Evolutionary conservation across 2,888 invertebrate genomes (phyloP).

Genomic region (Cephonodes hylas): DNA sequence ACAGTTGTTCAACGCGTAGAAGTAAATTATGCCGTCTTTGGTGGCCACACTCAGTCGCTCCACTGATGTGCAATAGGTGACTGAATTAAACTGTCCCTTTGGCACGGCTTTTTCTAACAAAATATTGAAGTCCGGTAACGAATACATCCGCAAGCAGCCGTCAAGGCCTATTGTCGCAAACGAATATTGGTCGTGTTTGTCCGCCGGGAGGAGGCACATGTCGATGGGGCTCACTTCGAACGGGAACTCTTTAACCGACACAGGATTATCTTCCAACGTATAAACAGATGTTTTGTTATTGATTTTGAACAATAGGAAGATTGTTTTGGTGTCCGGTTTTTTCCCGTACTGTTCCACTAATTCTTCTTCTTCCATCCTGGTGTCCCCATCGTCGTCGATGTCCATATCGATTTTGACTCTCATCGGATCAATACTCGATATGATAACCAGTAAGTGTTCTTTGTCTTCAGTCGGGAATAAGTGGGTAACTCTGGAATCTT

Average conservation of each 20-base stretch:
- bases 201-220: conserved; percentile 84
- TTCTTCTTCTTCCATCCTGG: conserved; percentile 73
- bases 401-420: conserved; percentile 54
- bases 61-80: conserved; percentile 92
- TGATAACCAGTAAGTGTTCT: conserved; percentile 83
- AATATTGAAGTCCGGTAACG: conserved; percentile 85
- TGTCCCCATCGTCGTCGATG: conserved; percentile 60
- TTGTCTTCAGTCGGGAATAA: conserved; percentile 86
- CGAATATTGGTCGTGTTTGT: conserved; percentile 78
- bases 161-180: conserved; percentile 88
- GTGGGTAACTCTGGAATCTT: conserved; percentile 81
- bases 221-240: conserved; percentile 85
- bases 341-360: conserved; percentile 47
- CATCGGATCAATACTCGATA: conserved; percentile 66
- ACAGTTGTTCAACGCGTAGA: conserved; percentile 87
- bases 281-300: conserved; percentile 61
- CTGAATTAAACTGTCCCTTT: conserved; percentile 88
- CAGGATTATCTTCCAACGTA: conserved; percentile 81
- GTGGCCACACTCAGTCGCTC: conserved; percentile 93
- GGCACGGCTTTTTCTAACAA: conserved; percentile 85
- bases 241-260: conserved; percentile 82
- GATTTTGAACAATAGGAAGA: conserved; percentile 66
- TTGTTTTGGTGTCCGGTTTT: conserved; percentile 58
- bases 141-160: conserved; percentile 87
- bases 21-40: conserved; percentile 89